phyloP scores from a whole-genome alignment of 2,113 vertebrate species.

The Panurus biarmicus region DNA sequence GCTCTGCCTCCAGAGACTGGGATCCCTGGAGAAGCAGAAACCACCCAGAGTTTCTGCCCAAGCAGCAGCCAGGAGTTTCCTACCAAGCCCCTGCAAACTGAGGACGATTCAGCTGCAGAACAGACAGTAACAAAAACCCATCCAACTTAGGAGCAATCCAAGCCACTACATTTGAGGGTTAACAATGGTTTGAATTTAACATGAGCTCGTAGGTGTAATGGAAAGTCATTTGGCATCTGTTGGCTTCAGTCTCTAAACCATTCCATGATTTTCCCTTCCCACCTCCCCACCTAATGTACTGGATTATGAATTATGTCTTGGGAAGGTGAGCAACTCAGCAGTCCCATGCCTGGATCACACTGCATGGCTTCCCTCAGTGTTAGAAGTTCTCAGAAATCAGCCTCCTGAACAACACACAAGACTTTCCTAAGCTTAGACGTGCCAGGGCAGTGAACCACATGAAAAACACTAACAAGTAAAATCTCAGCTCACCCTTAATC shows the following conservation, averaged over 20 bases:
- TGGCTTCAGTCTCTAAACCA: background rate
- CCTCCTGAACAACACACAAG: background rate
- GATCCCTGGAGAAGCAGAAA: rapidly evolving
- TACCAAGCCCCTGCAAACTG: background rate
- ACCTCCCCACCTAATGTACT: rapidly evolving
- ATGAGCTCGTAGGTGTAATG: background rate
- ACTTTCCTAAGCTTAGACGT: background rate
- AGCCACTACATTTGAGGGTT: background rate
- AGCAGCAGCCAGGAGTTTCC: background rate
- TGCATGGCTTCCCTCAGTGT: background rate
- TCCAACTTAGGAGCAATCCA: background rate
- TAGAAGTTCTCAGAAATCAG: background rate
- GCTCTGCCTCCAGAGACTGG: background rate
- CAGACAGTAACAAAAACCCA: background rate
- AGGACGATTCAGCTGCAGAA: background rate
- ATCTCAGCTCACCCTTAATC: background rate
- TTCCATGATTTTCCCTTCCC: background rate
- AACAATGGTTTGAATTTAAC: background rate
- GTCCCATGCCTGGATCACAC: no score
- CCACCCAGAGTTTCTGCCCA: background rate
- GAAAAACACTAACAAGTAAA: background rate
- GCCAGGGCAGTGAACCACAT: background rate
- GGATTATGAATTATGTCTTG: no score
- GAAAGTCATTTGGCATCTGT: background rate
- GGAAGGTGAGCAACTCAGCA: no score